Evolutionary conservation across 2,888 invertebrate species (phyloP), one percentile per base, ranked within the genome.

Genomic region (Drosophila nr. perissopoda): DNA sequence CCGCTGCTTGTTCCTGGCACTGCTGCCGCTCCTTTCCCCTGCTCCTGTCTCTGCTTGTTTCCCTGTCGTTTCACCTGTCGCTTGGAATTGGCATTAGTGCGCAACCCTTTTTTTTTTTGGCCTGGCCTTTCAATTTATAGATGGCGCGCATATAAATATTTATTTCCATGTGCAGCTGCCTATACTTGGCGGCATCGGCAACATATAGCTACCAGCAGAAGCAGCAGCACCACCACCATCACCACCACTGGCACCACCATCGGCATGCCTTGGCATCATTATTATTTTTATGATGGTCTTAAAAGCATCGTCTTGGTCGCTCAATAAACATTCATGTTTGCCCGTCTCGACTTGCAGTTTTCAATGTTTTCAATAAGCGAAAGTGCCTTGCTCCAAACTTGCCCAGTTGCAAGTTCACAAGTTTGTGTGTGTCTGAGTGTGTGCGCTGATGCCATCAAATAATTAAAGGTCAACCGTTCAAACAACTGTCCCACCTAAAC

Each of bases 71-170:
- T 82, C 78, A 81, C 78, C 78, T 78, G 78, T 78, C 78, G 81
- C 64, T 61, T 68, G 81, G 78, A 76, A 80, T 78, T 77, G 81
- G 78, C 78, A 80, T 78, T 82, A 77, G 79, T 75, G 74, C 49
- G 31, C 67, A 72, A 77, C 71, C 70, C 67, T 66, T 75, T 72
- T 49, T 45, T 27, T 27, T 29, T 11, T 2, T 18, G 60, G 52
- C 70, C 65, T 82, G 54, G 72, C 74, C 88, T 78, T 75, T 89
- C 89, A 90, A 90, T 90, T 87, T 90, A 90, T 87, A 90, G 90
- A 88, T 89, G 90, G 77, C 79, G 89, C 70, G 79, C 86, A 89
- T 90, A 88, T 88, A 88, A 88, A 90, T 90, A 88, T 88, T 88
- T 88, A 88, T 88, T 90, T 88, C 79, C 73, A 63, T 89, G 75